Percentiles rank a stretch among this genome's conserved stretches.
Conservation (phyloP, 1,140 invertebrate species). For the Helicoverpa armigera region DNA sequence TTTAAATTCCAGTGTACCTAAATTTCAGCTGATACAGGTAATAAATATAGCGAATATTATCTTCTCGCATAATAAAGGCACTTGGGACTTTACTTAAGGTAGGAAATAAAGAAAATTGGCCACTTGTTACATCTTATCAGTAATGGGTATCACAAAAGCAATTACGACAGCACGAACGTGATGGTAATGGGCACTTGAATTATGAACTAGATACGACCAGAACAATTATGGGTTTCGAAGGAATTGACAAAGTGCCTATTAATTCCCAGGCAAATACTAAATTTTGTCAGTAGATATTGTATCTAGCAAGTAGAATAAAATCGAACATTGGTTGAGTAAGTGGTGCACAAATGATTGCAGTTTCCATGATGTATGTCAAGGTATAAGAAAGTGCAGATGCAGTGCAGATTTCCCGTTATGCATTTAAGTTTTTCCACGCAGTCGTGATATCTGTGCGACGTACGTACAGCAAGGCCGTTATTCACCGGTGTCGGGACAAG, state of each 20-base stretch:
- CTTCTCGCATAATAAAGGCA: not conserved
- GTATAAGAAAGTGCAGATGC: slow-evolving; percentile 59
- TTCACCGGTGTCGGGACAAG: slow-evolving; percentile 67
- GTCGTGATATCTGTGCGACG: slow-evolving; percentile 56
- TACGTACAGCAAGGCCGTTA: slow-evolving; percentile 66
- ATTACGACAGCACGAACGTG: slow-evolving; percentile 44
- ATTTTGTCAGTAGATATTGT: slow-evolving; percentile 6
- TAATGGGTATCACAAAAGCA: slow-evolving; percentile 43
- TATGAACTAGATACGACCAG: slow-evolving; percentile 23
- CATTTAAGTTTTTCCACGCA: slow-evolving; percentile 72
- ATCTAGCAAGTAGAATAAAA: slow-evolving; percentile 40
- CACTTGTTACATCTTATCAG: slow-evolving; percentile 38
- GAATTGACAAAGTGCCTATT: slow-evolving; percentile 15
- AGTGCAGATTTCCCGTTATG: slow-evolving; percentile 68
- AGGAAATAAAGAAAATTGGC: slow-evolving; percentile 33
- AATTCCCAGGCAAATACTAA: slow-evolving; percentile 3
- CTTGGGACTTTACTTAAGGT: slow-evolving; percentile 22
- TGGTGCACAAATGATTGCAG: slow-evolving; percentile 14
- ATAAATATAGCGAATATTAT: not conserved
- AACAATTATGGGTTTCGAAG: slow-evolving; percentile 37
- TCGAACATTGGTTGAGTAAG: slow-evolving; percentile 8
- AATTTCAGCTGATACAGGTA: not conserved
- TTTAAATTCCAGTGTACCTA: not conserved
- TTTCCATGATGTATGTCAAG: slow-evolving; percentile 51
- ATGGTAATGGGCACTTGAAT: slow-evolving; percentile 34